phyloP scores from a whole-genome alignment of 2,797 vertebrate genomes.

The Anableps anableps region DNA sequence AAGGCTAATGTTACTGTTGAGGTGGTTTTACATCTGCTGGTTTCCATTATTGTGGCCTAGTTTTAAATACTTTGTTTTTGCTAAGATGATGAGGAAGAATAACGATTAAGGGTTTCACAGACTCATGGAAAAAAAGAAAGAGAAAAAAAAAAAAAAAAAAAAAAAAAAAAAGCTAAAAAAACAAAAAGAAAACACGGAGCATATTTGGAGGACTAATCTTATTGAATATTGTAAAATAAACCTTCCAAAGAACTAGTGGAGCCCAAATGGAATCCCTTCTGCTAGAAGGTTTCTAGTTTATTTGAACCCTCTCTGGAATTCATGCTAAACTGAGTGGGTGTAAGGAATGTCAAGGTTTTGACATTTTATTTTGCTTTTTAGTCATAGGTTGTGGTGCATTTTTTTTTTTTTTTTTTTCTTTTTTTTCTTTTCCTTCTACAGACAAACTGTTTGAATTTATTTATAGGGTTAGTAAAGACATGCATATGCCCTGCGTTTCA shows the following conservation, averaged over 20 bases:
- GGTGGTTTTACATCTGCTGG: constrained; percentile 89
- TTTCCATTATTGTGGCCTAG: constrained; percentile 80
- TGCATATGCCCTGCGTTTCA: constrained; percentile 70
- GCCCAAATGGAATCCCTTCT: constrained; percentile 80
- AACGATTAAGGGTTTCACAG: constrained; percentile 67
- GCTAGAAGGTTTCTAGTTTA: constrained; percentile 78
- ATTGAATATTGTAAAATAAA: constrained; percentile 71
- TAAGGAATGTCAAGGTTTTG: constrained; percentile 74
- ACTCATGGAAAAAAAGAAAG: constrained; percentile 52
- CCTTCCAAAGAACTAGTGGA: constrained; percentile 82
- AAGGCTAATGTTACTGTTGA: constrained; percentile 82
- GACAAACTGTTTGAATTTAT: constrained; percentile 79
- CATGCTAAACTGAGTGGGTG: constrained; percentile 72
- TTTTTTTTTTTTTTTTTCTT: constrained; percentile 36
- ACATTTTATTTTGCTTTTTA: constrained; percentile 75
- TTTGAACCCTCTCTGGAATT: constrained; percentile 74
- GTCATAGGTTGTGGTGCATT: constrained; percentile 82
- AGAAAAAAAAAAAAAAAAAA: not conserved
- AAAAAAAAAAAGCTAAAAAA: not conserved
- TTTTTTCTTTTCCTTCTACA: constrained; percentile 60
- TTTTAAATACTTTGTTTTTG: constrained; percentile 81
- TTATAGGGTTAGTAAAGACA: constrained; percentile 83
- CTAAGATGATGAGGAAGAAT: constrained; percentile 70
- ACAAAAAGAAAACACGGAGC: constrained; percentile 52
- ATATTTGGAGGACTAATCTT: constrained; percentile 73